Conservation (phyloP, 2,797 vertebrate species). For the Philypnodon macrostomus region DNA sequence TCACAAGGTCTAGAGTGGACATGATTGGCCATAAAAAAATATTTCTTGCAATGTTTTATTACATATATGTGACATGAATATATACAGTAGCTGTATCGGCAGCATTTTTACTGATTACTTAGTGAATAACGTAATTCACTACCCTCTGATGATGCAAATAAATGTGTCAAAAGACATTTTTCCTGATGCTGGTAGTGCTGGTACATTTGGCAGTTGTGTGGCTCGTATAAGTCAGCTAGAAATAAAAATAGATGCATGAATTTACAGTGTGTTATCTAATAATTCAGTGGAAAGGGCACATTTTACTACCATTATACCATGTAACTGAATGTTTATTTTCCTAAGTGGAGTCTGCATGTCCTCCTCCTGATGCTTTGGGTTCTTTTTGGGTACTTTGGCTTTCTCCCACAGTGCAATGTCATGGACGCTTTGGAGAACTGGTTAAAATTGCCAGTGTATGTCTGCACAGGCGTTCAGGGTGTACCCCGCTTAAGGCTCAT, state of each 20-base stretch:
- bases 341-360: no score
- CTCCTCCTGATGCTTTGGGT: no score
- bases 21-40: background rate
- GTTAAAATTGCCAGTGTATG: no score
- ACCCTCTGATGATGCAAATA: background rate
- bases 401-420: no score
- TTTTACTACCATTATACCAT: background rate
- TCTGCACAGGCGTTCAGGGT: no score
- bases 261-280: background rate
- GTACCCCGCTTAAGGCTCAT: no score
- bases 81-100: no score
- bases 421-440: no score
- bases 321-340: no score
- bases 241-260: background rate
- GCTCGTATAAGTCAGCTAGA: background rate
- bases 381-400: no score
- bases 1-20: background rate
- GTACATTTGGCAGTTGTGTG: background rate
- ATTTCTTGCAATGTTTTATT: background rate
- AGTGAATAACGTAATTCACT: no score
- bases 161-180: slow-evolving; percentile 3
- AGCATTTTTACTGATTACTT: no score
- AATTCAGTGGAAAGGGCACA: background rate
- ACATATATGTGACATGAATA: background rate
- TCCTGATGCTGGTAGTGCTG: background rate